A percentile compares a stretch with the other conserved stretches of the same genome.
Evolutionary conservation across 2,888 invertebrate genomes (phyloP).

Genomic region (Exephanes ischioxanthus): DNA sequence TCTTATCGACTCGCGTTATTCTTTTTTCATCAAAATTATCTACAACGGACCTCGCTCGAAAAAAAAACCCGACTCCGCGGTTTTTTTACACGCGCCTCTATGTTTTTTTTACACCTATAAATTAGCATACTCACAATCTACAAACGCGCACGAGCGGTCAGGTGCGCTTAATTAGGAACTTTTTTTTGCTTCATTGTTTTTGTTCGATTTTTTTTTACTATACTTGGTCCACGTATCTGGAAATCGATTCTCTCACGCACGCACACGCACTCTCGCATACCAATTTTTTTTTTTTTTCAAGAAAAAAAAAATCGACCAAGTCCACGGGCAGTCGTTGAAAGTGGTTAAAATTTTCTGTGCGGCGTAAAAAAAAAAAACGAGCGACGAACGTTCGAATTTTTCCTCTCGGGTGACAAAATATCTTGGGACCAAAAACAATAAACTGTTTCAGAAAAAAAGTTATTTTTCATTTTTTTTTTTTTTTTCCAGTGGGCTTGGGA

Average conservation of each 20-base stretch:
- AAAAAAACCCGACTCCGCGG: conserved; percentile 29
- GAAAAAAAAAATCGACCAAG: conserved; percentile 1
- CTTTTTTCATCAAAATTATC: conserved; percentile 6
- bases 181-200: conserved; percentile 47
- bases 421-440: too few relatives aligned
- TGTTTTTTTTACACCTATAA: conserved; percentile 17
- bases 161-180: conserved; percentile 59
- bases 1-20: not conserved
- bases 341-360: not conserved
- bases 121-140: conserved; percentile 50
- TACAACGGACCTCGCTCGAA: conserved; percentile 3
- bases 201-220: conserved; percentile 60
- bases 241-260: conserved; percentile 67
- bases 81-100: not conserved
- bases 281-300: not conserved
- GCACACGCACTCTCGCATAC: not conserved
- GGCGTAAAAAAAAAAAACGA: not conserved
- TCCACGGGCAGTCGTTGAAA: not conserved
- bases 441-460: too few relatives aligned
- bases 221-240: conserved; percentile 73
- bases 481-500: too few relatives aligned
- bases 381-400: too few relatives aligned
- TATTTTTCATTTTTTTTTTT: too few relatives aligned
- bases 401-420: too few relatives aligned
- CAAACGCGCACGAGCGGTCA: conserved; percentile 60